Base-by-base conservation (phyloP, 1,140 invertebrate species). In the Alviniconcha marisindica region DNA sequence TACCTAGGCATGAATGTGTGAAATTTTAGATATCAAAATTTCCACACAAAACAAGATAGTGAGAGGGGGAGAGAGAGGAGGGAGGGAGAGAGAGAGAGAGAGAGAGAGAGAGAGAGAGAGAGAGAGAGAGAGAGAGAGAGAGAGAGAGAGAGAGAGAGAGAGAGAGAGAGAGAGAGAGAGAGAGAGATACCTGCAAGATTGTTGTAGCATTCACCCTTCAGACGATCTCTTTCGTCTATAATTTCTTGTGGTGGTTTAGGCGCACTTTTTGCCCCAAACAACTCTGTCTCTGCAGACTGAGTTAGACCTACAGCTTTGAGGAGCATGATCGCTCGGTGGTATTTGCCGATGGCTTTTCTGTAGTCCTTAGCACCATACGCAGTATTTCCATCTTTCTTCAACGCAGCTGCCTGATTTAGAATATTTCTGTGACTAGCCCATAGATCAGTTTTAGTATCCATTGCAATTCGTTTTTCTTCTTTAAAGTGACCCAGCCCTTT, bases 161-260 rank as follows among this genome's bases (percentile, higher is more conserved):
- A n/a, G n/a, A n/a, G n/a, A n/a, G n/a, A n/a, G n/a, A n/a, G n/a
- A n/a, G n/a, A n/a, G n/a, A n/a, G n/a, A n/a, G n/a, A n/a, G n/a
- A n/a, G n/a, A n/a, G n/a, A 63, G 2, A 63, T 85, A 92, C 91
- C 91, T 81, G 91, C 90, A 71, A 92, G 84, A 87, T 92, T 92
- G 74, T 92, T 92, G 74, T 91, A 90, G 79, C 91, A 92, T 81
- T 91, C 90, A 21, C 81, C 76, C 60, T 84, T 86, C 10, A 92
- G 63, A 54, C 84, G 81, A 28, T 56, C 84, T 54, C 88, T 81
- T 77, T 89, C 84, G 21, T 83, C 31, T 78, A 89, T 82, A n/a
- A 88, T 80, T 18, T 84, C 82, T 79, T 83, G 36, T 3, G 88
- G 71, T 33, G 12, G 44, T 10, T 14, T 1, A 18, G 7, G n/a